These are phyloP conservation scores for Allolobophora icterica DNA, from an alignment of 2,888 invertebrate genomes.

Conservation along the genomic window DNA sequence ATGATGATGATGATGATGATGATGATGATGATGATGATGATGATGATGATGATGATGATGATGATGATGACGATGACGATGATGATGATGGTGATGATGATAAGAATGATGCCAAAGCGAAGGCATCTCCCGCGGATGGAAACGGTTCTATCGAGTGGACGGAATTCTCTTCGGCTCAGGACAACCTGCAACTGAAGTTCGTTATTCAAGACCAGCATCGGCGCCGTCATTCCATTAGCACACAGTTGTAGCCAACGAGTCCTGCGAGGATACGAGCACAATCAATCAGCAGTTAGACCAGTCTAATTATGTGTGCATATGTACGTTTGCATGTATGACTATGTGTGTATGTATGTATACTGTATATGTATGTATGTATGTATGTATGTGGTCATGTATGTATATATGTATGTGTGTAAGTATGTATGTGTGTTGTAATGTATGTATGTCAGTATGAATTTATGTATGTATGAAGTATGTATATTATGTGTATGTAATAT, in stretches of 20 bases:
- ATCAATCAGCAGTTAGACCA: too few relatives aligned
- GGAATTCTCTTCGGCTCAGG: too few relatives aligned
- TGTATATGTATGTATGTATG: slow-evolving; percentile 24
- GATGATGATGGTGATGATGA: slow-evolving; percentile 27
- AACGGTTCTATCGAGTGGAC: too few relatives aligned
- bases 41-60: slow-evolving; percentile 30
- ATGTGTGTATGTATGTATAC: too few relatives aligned
- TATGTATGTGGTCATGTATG: not conserved
- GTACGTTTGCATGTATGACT: too few relatives aligned
- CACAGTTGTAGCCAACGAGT: too few relatives aligned
- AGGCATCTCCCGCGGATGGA: too few relatives aligned
- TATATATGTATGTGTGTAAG: not conserved
- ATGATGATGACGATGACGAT: slow-evolving; percentile 26
- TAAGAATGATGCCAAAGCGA: too few relatives aligned
- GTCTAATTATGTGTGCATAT: not conserved
- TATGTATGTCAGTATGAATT: not conserved
- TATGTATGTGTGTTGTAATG: slow-evolving; percentile 12
- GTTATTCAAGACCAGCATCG: too few relatives aligned
- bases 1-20: slow-evolving; percentile 32
- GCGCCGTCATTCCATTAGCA: too few relatives aligned
- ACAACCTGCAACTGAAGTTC: too few relatives aligned
- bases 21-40: slow-evolving; percentile 33
- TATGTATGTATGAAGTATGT: not conserved
- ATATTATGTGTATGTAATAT: not conserved
- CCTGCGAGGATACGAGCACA: too few relatives aligned